These are phyloP conservation scores for Champsocephalus esox DNA, from an alignment of 2,797 vertebrate genomes.

Conservation along the genomic window DNA sequence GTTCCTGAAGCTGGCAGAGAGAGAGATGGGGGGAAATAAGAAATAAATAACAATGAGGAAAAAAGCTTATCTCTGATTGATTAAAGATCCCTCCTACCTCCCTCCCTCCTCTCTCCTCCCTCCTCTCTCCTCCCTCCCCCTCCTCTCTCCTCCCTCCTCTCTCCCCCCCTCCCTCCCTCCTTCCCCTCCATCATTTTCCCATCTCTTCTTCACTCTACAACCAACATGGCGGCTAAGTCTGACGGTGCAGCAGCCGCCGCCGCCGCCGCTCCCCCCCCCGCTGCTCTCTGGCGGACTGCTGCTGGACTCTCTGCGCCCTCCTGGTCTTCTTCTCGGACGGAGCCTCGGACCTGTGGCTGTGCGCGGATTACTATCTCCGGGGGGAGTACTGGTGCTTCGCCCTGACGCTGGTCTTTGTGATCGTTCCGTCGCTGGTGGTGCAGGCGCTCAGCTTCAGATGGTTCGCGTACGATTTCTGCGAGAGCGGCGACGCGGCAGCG, in stretches of 20 bases:
- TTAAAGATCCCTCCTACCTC: slow-evolving; percentile 19
- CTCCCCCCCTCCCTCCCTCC: slow-evolving; percentile 54
- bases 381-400: slow-evolving; percentile 90
- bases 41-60: too few species aligned
- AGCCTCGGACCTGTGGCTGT: slow-evolving; percentile 98
- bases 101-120: too few species aligned
- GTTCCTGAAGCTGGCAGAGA: too few species aligned
- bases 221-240: slow-evolving; percentile 89
- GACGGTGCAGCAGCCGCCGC: slow-evolving; percentile 72
- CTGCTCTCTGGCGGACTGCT: slow-evolving; percentile 90
- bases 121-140: too few species aligned
- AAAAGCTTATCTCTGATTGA: too few species aligned
- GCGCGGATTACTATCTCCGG: slow-evolving; percentile 93
- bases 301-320: slow-evolving; percentile 93
- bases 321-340: slow-evolving; percentile 98
- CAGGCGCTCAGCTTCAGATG: slow-evolving; percentile 96
- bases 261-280: slow-evolving; percentile 57
- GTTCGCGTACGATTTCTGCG: slow-evolving; percentile 92
- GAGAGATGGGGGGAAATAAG: too few species aligned
- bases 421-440: slow-evolving; percentile 93
- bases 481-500: slow-evolving; percentile 75
- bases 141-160: background rate
- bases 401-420: slow-evolving; percentile 93
- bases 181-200: slow-evolving; percentile 76
- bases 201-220: slow-evolving; percentile 83